phyloP scores from a whole-genome alignment of 2,888 invertebrate genomes.

The Pandemis corylana region DNA sequence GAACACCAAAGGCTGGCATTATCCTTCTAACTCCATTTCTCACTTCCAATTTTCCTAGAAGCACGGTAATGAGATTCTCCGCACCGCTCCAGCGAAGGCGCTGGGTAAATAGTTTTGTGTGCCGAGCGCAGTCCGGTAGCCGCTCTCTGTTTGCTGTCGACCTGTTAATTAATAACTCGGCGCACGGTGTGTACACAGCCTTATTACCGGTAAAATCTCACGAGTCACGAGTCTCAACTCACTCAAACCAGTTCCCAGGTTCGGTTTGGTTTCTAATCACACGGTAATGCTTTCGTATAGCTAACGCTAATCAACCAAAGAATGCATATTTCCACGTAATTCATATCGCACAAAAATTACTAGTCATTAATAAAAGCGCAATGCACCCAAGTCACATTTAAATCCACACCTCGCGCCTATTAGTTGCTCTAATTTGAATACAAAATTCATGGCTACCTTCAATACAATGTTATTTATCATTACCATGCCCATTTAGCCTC shows the following conservation, averaged over 20 bases:
- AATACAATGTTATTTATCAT: slow-evolving; percentile 83
- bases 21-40: slow-evolving; percentile 79
- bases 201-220: slow-evolving; percentile 85
- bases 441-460: slow-evolving; percentile 80
- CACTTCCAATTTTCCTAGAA: slow-evolving; percentile 82
- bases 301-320: slow-evolving; percentile 46
- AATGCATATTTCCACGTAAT: slow-evolving; percentile 41
- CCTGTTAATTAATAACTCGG: slow-evolving; percentile 85
- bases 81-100: slow-evolving; percentile 72
- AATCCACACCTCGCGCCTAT: slow-evolving; percentile 76
- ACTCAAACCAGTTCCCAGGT: slow-evolving; percentile 72
- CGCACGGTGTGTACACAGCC: slow-evolving; percentile 81
- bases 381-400: slow-evolving; percentile 66
- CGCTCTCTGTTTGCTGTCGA: slow-evolving; percentile 83
- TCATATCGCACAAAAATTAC: slow-evolving; percentile 55
- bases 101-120: slow-evolving; percentile 76
- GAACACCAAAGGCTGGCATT: slow-evolving; percentile 61
- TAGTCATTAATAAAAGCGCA: slow-evolving; percentile 69
- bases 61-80: slow-evolving; percentile 80
- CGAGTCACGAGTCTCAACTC: slow-evolving; percentile 80
- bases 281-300: slow-evolving; percentile 61
- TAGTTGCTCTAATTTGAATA: slow-evolving; percentile 82
- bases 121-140: slow-evolving; percentile 80
- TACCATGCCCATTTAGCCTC: slow-evolving; percentile 80
- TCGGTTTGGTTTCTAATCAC: slow-evolving; percentile 75